Evolutionary conservation across 37 sponge, comb jelly and placozoan genomes (phyloP).

Genomic region (Chondrilla cf. caribensis): DNA sequence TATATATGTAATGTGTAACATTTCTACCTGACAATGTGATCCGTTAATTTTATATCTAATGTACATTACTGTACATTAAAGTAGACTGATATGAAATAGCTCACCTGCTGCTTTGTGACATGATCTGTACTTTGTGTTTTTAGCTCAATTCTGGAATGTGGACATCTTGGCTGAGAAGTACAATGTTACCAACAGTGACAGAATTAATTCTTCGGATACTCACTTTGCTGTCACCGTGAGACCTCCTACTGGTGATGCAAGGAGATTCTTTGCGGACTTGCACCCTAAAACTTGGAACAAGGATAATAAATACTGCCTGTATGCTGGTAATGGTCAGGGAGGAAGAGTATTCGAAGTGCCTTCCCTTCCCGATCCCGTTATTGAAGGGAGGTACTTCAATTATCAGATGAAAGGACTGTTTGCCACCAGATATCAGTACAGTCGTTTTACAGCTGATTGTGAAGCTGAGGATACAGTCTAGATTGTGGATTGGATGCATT

Average conservation of each 20-base stretch:
- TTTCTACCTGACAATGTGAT: too few relatives aligned
- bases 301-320: constrained; percentile 37
- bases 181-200: constrained; percentile 8
- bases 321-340: constrained; percentile 65
- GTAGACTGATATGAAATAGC: too few relatives aligned
- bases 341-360: constrained; percentile 24
- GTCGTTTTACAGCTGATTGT: constrained; percentile 16
- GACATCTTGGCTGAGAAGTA: constrained; percentile 31
- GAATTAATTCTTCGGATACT: not conserved
- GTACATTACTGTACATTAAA: too few relatives aligned
- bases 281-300: constrained; percentile 56
- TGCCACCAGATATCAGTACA: constrained; percentile 17
- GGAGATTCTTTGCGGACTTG: constrained; percentile 44
- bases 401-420: constrained; percentile 35
- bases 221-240: constrained; percentile 49
- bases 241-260: not conserved
- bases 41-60: too few relatives aligned
- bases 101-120: too few relatives aligned
- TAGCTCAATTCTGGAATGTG: constrained; percentile 83
- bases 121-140: too few relatives aligned
- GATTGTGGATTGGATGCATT: too few relatives aligned
- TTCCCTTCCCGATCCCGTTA: constrained; percentile 40
- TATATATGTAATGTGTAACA: too few relatives aligned
- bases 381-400: constrained; percentile 55
- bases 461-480: too few relatives aligned